Conservation (phyloP, 2,113 vertebrate species). For the Cygnus buccinator region DNA sequence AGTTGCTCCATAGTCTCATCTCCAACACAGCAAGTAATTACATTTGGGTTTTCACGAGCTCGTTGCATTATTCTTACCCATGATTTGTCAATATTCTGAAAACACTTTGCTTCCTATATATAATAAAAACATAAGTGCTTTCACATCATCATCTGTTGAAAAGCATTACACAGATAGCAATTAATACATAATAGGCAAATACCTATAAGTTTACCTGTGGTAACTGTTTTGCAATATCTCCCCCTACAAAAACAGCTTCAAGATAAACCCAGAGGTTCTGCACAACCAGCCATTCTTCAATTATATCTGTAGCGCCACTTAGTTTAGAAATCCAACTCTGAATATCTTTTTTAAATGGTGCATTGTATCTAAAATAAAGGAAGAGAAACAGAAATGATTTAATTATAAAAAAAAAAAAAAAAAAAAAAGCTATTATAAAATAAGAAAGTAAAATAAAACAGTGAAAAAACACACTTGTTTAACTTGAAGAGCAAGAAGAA, state of each 20-base stretch:
- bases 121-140: not conserved
- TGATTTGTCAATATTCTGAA: slow-evolving; percentile 83
- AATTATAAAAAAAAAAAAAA: not conserved
- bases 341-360: slow-evolving; percentile 80
- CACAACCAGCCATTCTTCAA: slow-evolving; percentile 83
- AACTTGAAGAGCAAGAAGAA: not conserved
- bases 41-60: slow-evolving; percentile 78
- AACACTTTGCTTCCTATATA: slow-evolving; percentile 81
- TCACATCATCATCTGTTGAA: not conserved
- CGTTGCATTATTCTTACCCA: slow-evolving; percentile 83
- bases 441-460: not conserved
- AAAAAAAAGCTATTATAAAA: not conserved
- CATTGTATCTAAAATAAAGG: slow-evolving; percentile 71
- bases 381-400: not conserved
- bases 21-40: slow-evolving; percentile 80
- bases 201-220: slow-evolving; percentile 74
- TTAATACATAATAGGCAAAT: not conserved
- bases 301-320: slow-evolving; percentile 77
- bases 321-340: slow-evolving; percentile 81
- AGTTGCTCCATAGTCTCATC: slow-evolving; percentile 81
- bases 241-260: slow-evolving; percentile 84
- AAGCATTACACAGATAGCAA: not conserved
- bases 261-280: slow-evolving; percentile 86
- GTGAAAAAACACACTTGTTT: not conserved
- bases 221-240: slow-evolving; percentile 83